A percentile compares a stretch with the other conserved stretches of the same genome.
phyloP scores from a whole-genome alignment of 2,797 vertebrate species.

The Silurus lanzhouensis region DNA sequence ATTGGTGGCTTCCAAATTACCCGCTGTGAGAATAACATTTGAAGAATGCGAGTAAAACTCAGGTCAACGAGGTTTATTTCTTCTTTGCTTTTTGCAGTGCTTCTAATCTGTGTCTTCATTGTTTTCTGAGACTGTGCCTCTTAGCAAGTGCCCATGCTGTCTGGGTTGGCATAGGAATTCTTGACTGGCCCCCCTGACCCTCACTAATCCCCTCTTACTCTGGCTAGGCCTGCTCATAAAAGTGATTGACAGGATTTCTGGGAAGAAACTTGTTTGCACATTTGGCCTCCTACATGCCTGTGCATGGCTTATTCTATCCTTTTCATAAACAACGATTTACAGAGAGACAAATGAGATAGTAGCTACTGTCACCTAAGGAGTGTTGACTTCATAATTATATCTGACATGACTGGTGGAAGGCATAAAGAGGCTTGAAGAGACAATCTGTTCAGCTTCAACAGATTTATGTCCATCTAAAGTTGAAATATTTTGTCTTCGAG shows the following conservation, averaged over 20 bases:
- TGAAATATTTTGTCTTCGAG: slow-evolving; percentile 33
- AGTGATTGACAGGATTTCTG: slow-evolving; percentile 64
- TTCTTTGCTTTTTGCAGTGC: slow-evolving; percentile 52
- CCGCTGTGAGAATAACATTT: slow-evolving; percentile 23
- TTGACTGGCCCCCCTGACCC: slow-evolving; percentile 56
- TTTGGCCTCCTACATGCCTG: slow-evolving; percentile 52
- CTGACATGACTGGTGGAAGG: slow-evolving; percentile 40
- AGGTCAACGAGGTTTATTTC: slow-evolving; percentile 16
- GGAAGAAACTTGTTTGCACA: slow-evolving; percentile 59
- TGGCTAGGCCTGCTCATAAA: slow-evolving; percentile 68
- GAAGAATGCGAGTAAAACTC: slow-evolving; percentile 29
- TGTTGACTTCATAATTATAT: slow-evolving; percentile 46
- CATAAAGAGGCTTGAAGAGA: slow-evolving; percentile 35
- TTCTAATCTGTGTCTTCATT: slow-evolving; percentile 56
- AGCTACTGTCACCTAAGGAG: slow-evolving; percentile 46
- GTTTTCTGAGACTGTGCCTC: slow-evolving; percentile 56
- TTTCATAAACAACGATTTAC: slow-evolving; percentile 54
- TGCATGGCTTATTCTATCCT: slow-evolving; percentile 41
- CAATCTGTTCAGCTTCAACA: slow-evolving; percentile 27
- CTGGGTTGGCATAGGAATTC: slow-evolving; percentile 68
- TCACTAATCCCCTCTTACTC: slow-evolving; percentile 65
- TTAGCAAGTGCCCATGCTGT: slow-evolving; percentile 67
- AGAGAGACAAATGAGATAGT: slow-evolving; percentile 51
- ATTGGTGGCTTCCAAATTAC: slow-evolving; percentile 29
- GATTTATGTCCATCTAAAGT: slow-evolving; percentile 27